phyloP scores from a whole-genome alignment of 2,797 vertebrate genomes.

The Spheniscus humboldti region DNA sequence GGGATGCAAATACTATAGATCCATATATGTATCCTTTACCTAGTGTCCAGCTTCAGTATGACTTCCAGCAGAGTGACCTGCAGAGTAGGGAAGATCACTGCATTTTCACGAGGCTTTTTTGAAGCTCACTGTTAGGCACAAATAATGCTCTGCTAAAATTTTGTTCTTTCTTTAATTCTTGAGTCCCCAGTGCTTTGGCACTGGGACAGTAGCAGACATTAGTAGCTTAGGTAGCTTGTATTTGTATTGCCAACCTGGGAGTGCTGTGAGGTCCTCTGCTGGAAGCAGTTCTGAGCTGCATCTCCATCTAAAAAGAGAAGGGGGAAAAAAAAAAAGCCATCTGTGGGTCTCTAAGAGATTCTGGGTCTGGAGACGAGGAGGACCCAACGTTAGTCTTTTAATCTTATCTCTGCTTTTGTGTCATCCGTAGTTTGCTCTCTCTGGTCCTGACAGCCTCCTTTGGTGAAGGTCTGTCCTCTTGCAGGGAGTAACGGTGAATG shows the following conservation, averaged over 20 bases:
- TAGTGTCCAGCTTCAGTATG: background rate
- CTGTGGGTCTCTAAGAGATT: background rate
- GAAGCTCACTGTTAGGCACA: background rate
- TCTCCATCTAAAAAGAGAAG: background rate
- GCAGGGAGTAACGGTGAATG: background rate
- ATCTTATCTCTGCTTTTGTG: background rate
- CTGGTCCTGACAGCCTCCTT: background rate
- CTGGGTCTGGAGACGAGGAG: background rate
- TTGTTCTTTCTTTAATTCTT: background rate
- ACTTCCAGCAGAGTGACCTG: background rate
- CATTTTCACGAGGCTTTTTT: background rate
- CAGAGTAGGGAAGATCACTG: background rate
- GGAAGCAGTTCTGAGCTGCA: background rate
- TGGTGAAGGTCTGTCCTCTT: background rate
- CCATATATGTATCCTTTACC: fast-evolving
- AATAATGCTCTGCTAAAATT: background rate
- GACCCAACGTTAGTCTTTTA: background rate
- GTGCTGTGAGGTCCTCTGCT: background rate
- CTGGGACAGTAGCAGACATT: fast-evolving
- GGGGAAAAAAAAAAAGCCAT: background rate
- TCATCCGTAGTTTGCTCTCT: background rate
- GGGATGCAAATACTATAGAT: background rate
- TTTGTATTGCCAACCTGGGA: background rate
- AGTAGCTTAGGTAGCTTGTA: background rate
- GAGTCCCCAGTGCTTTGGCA: background rate